Evolutionary conservation across 2,113 vertebrate species (phyloP), one percentile per base, ranked within the genome.

Genomic region (Tragulus kanchil): DNA sequence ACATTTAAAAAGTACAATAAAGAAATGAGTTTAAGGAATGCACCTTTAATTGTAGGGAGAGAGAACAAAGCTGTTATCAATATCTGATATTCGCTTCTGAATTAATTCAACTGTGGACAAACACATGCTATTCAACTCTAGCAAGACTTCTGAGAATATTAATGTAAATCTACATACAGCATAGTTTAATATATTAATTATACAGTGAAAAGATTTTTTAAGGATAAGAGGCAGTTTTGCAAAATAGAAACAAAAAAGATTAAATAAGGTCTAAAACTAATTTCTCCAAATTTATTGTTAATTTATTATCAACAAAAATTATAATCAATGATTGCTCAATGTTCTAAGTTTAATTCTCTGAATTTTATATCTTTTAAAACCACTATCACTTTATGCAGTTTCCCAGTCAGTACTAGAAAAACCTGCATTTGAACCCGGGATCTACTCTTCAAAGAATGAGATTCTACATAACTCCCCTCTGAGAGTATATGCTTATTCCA

Each of bases 401-500:
- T 95, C 91, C 31, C 36, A 61, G 48, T 15, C 14, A 62, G 23
- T 9, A 79, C 50, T 19, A 61, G 69, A 54, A 85, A n/a, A 93
- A 1, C 13, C 6, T 52, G n/a, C 45, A 96, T 86, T 67, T 79
- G 56, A 93, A 84, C n/a, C 67, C 50, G 59, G 62, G 25, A 84
- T 15, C 62, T 69, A 48, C 15, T 77, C 81, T 85, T 54, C 48
- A 84, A 89, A 92, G 67, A 96, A 65, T 25, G 28, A 90, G 16
- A 36, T 21, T 69, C 54, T 61, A 82, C 36, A 8, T 59, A 7
- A 54, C 23, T 64, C 26, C 21, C 19, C 59, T 67, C n/a, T 69
- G 23, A 45, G 48, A 90, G 93, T 75, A 45, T 78, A 77, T 78
- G 13, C 59, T 91, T 84, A 88, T 84, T 84, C 54, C 25, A 90